Base-by-base conservation (phyloP, 2,113 vertebrate species). In the Synodontis membranacea region DNA sequence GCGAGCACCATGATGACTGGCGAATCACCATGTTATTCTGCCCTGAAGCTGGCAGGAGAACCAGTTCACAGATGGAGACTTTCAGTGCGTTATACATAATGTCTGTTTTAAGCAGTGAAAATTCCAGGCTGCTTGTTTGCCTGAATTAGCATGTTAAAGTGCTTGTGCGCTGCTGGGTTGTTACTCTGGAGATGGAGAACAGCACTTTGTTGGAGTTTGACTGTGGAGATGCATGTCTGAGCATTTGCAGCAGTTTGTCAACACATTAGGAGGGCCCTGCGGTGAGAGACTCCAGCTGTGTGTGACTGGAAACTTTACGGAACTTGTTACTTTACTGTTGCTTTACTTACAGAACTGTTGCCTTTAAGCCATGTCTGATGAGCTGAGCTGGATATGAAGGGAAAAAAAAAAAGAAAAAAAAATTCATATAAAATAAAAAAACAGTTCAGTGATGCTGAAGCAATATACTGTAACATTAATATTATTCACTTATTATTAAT, bases 141-240 rank as follows among this genome's bases (percentile, higher is more conserved):
- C 72, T 88, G 54, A 48, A 88, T 82, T 88, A 85, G 64, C 76
- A 85, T 88, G 52, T 46, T 58, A 74, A 88, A 72, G 54, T 74
- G 52, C 64, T 84, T 31, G 11, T 21, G 62, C 28, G 44, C 76
- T n/a, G 62, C 75, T 34, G 37, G 25, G 15, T 66, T 87, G 72
- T 87, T 87, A 52, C 70, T 84, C 37, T 70, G 54, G 39, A 60
- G 64, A 80, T 48, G 50, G 25, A 48, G 82, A 75, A 64, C 54
- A 66, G 48, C 4, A 7, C 56, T 85, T 60, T 85, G 84, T 56
- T 39, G 83, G 54, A 68, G 48, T 44, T 64, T 50, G 7, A 31
- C 50, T 72, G 60, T 74, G n/a, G 48, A 80, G 46, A 54, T 68
- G 9, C 42, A 23, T 44, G 44, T 60, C 17, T 58, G 58, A 44